phyloP scores from a whole-genome alignment of 92 coral and sea anemone genomes.

The Ricordea florida region DNA sequence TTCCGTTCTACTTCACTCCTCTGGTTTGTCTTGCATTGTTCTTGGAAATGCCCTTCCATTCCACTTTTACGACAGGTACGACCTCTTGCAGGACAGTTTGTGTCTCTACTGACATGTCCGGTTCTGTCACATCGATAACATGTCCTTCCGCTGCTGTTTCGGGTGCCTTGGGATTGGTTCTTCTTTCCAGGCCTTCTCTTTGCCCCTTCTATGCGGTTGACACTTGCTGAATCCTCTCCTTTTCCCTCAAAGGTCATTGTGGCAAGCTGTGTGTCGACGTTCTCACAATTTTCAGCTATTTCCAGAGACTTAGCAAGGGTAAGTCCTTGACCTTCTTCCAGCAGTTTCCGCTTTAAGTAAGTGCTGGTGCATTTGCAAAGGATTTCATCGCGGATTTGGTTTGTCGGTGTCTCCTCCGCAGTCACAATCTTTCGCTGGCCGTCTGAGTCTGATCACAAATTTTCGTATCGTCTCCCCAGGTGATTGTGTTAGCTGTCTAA shows the following conservation, averaged over 20 bases:
- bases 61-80: conserved; percentile 25
- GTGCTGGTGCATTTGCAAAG: too few relatives aligned
- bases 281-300: not conserved
- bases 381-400: too few relatives aligned
- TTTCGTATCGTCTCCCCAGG: too few relatives aligned
- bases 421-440: too few relatives aligned
- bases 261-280: too few relatives aligned
- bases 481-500: too few relatives aligned
- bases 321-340: too few relatives aligned
- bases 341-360: too few relatives aligned
- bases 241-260: not conserved
- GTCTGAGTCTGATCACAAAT: too few relatives aligned
- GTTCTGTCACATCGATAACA: conserved; percentile 15
- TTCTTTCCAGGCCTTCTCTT: not conserved
- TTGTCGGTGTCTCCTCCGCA: too few relatives aligned
- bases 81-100: conserved; percentile 48
- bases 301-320: too few relatives aligned
- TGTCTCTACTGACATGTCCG: conserved; percentile 29
- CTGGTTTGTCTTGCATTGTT: conserved; percentile 3
- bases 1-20: not conserved
- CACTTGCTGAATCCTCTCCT: not conserved
- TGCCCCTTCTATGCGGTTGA: not conserved
- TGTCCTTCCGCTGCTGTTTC: not conserved
- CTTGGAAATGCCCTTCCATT: conserved; percentile 33
- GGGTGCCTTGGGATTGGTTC: not conserved